Evolutionary conservation across 2,797 vertebrate genomes (phyloP).

Genomic region (Thunnus albacares): DNA sequence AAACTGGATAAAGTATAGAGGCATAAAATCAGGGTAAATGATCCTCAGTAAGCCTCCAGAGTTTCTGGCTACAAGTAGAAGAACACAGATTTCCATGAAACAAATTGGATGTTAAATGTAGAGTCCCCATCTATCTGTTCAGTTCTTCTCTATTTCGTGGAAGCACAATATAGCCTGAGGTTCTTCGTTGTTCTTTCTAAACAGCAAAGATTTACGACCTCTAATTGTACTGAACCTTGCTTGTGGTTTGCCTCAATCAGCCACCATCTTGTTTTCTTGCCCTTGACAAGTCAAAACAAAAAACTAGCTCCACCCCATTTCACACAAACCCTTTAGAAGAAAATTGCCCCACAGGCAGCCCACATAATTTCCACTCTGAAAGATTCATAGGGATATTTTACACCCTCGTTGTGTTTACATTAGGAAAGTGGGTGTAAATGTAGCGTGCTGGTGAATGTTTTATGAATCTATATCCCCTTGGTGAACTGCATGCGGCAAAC

Average conservation of each 20-base stretch:
- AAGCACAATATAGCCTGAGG: background rate
- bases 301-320: background rate
- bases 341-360: slow-evolving; percentile 17
- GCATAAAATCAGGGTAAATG: slow-evolving; percentile 17
- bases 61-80: slow-evolving; percentile 5
- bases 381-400: slow-evolving; percentile 68
- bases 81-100: slow-evolving; percentile 8
- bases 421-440: slow-evolving; percentile 50
- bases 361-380: slow-evolving; percentile 61
- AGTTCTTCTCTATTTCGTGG: background rate
- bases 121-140: background rate
- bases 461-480: slow-evolving; percentile 52
- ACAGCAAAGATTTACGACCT: slow-evolving; percentile 44
- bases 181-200: background rate
- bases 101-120: slow-evolving; percentile 8
- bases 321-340: background rate
- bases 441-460: slow-evolving; percentile 65
- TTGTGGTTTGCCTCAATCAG: slow-evolving; percentile 50
- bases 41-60: slow-evolving; percentile 1
- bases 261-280: slow-evolving; percentile 40
- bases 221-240: background rate
- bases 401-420: slow-evolving; percentile 53
- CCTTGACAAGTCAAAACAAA: slow-evolving; percentile 31
- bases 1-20: background rate
- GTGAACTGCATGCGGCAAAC: slow-evolving; percentile 44